Base-by-base conservation (phyloP, 2,113 vertebrate species). In the Recurvirostra avosetta region DNA sequence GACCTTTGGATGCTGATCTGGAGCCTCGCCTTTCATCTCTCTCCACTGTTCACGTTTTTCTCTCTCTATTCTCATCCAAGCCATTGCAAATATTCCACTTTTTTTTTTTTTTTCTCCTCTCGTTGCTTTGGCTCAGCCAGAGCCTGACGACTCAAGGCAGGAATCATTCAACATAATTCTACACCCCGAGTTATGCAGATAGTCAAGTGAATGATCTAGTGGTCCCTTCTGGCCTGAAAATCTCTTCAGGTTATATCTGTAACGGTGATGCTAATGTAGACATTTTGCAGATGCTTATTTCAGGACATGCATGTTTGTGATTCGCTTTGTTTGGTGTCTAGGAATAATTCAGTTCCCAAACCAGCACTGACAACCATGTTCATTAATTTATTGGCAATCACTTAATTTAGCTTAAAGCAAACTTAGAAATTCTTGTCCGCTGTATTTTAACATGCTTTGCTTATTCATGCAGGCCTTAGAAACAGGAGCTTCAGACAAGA, bases 271-370 rank as follows among this genome's bases (percentile, higher is more conserved):
- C 17, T 85, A 45, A 81, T 53, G 52, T 18, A 87, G 80, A 89
- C n/a, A 47, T 87, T 94, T 91, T 85, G 73, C 94, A 94, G 73
- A 75, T 86, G 52, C 29, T 92, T 84, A 47, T 81, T 91, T 88
- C 83, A 53, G 52, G 40, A 32, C 21, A 68, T 25, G n/a, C 13
- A 41, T 68, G 17, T 71, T 84, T 75, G 30, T 0, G 0, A 75
- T 91, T 87, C 5, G 2, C 58, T 88, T 89, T 81, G 8, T 43
- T 71, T n/a, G 10, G 25, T 65, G n/a, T 56, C 43, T 72, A 82
- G 80, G 65, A 81, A 79, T 49, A 76, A 26, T 43, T 85, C 58
- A 52, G 12, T 41, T 87, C 65, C 43, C 70, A 87, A 79, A 79
- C 3, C 29, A 82, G 53, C 53, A 55, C 67, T 52, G n/a, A 66